These are phyloP conservation scores for Tringa solitaria DNA, from an alignment of 2,113 vertebrate genomes.

Conservation along the genomic window DNA sequence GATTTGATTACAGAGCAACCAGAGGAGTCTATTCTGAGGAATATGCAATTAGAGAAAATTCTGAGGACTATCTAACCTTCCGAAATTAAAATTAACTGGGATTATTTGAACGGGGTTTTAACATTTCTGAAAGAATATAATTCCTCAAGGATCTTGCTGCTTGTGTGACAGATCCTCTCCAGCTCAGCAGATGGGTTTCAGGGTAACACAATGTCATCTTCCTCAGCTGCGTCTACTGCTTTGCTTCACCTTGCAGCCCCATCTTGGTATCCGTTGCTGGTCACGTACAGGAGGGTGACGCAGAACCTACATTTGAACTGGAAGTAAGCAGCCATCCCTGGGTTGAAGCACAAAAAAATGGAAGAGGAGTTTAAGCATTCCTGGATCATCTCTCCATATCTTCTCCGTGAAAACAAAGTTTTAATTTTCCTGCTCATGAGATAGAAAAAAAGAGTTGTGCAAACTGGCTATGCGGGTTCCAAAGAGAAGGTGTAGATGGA, in stretches of 20 bases:
- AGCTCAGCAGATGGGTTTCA: background rate
- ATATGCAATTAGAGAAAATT: constrained; percentile 44
- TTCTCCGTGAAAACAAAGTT: background rate
- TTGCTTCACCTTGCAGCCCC: background rate
- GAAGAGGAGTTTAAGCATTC: background rate
- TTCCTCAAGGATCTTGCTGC: constrained; percentile 13
- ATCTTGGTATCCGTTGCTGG: background rate
- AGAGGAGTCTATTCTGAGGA: constrained; percentile 53
- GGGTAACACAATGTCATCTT: background rate
- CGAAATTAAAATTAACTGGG: constrained; percentile 51
- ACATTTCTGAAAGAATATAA: background rate
- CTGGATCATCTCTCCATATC: background rate
- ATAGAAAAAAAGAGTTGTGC: background rate
- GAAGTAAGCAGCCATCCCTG: background rate
- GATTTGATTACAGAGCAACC: constrained; percentile 57
- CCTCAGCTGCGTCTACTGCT: background rate
- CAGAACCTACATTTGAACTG: background rate
- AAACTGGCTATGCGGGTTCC: background rate
- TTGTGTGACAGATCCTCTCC: background rate
- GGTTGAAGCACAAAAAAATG: background rate
- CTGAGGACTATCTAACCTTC: constrained; percentile 48
- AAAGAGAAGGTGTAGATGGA: background rate
- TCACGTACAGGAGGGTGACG: rapidly evolving
- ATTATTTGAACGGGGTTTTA: constrained; percentile 18
- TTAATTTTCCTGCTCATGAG: background rate